Percentiles rank a stretch among this genome's conserved stretches.
phyloP scores from a whole-genome alignment of 2,888 invertebrate species.

The Thymelicus acteon region DNA sequence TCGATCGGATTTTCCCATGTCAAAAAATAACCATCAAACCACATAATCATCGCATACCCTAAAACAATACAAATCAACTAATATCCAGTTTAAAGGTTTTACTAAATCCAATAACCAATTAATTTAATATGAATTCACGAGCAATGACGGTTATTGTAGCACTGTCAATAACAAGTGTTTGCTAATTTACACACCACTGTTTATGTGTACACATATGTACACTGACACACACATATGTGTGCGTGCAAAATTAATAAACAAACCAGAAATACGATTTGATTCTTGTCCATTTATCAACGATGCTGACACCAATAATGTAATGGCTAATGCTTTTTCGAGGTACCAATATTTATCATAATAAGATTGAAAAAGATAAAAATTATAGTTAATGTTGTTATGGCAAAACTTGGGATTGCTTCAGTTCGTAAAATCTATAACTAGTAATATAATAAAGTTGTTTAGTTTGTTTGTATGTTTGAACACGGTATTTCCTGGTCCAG shows the following conservation, averaged over 20 bases:
- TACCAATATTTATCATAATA: conserved; percentile 6
- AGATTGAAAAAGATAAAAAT: conserved; percentile 10
- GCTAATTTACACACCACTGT: background rate
- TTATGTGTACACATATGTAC: too few relatives aligned
- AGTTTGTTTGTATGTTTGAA: too few relatives aligned
- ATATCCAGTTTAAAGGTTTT: too few relatives aligned
- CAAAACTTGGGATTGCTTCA: background rate
- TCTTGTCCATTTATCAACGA: conserved; percentile 4
- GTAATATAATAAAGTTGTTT: too few relatives aligned
- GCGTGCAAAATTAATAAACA: background rate
- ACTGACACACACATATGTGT: background rate
- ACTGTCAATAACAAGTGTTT: background rate
- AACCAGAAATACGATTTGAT: background rate
- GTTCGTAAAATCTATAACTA: background rate
- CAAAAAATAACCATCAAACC: too few relatives aligned
- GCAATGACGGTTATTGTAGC: background rate
- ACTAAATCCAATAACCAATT: too few relatives aligned
- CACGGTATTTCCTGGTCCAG: too few relatives aligned
- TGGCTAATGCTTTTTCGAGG: conserved; percentile 14
- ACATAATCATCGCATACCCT: too few relatives aligned
- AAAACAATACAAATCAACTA: too few relatives aligned
- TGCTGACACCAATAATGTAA: background rate
- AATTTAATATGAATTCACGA: too few relatives aligned
- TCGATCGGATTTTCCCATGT: too few relatives aligned
- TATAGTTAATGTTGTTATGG: background rate